A percentile compares a stretch with the other conserved stretches of the same genome.
These are phyloP conservation scores for Eristalinus aeneus DNA, from an alignment of 2,888 invertebrate genomes.

Conservation along the genomic window DNA sequence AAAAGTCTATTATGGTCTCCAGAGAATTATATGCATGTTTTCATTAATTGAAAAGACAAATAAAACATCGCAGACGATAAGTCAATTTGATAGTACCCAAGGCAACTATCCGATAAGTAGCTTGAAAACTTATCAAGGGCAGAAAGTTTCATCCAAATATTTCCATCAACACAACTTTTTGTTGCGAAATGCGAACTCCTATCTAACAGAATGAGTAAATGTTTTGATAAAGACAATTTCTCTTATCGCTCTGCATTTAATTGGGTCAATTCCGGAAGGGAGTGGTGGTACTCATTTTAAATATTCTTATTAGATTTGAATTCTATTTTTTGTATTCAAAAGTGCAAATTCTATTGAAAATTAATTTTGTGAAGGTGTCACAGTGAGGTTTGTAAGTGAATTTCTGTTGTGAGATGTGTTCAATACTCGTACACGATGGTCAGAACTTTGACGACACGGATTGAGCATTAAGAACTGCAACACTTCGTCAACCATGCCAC, in stretches of 20 bases:
- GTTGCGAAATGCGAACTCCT: not conserved
- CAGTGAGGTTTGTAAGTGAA: too few species aligned
- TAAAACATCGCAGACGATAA: not conserved
- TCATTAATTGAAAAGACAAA: not conserved
- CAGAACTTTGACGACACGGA: too few species aligned
- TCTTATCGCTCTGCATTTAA: not conserved
- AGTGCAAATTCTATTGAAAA: not conserved
- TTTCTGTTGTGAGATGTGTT: too few species aligned
- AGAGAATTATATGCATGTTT: not conserved
- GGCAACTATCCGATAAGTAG: not conserved
- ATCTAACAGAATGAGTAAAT: not conserved
- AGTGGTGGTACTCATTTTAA: not conserved
- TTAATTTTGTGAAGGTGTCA: too few species aligned
- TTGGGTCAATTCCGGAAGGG: not conserved
- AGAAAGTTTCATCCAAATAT: not conserved
- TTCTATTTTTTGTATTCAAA: not conserved
- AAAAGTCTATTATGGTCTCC: not conserved
- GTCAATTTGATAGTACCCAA: not conserved
- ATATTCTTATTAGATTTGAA: not conserved
- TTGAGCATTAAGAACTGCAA: too few species aligned
- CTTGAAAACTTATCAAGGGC: not conserved
- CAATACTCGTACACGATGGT: too few species aligned
- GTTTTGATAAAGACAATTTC: not conserved
- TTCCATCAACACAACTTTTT: not conserved
- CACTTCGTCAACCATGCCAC: too few species aligned